Conservation (phyloP, 1,140 invertebrate genomes). For the Adelges cooleyi region DNA sequence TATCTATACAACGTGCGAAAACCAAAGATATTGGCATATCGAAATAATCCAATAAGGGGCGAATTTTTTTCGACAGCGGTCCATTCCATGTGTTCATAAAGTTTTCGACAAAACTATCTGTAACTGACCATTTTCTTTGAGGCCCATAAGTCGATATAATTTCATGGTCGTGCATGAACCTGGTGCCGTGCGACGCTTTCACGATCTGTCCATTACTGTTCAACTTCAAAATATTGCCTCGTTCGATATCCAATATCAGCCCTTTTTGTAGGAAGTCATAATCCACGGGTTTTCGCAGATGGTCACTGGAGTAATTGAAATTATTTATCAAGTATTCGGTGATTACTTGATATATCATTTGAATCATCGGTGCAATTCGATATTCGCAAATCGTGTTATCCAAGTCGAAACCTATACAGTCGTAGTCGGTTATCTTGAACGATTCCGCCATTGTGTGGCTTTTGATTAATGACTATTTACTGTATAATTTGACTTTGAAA, state of each 20-base stretch:
- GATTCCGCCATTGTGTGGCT: background rate
- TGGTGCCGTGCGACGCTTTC: conserved; percentile 58
- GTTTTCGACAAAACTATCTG: conserved; percentile 44
- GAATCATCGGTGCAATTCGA: conserved; percentile 49
- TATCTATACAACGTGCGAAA: conserved; percentile 60
- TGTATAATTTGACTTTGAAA: too few relatives aligned
- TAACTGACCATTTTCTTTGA: conserved; percentile 47
- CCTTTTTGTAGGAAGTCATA: conserved; percentile 61
- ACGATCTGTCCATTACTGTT: conserved; percentile 49
- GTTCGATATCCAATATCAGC: conserved; percentile 57
- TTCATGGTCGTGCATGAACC: conserved; percentile 44
- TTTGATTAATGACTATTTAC: too few relatives aligned
- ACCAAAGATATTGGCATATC: conserved; percentile 55
- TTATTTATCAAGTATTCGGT: conserved; percentile 50
- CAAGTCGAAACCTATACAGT: conserved; percentile 69
- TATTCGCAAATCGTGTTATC: conserved; percentile 62
- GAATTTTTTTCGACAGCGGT: conserved; percentile 46
- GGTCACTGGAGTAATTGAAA: conserved; percentile 47
- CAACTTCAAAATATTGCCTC: conserved; percentile 59
- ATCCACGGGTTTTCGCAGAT: conserved; percentile 42
- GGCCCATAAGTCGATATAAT: conserved; percentile 51
- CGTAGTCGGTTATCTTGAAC: conserved; percentile 49
- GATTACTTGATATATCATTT: conserved; percentile 51
- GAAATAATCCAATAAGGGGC: conserved; percentile 63
- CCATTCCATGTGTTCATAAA: conserved; percentile 51